These are phyloP conservation scores for Rhinolophus ferrumequinum DNA, from an alignment of 2,113 vertebrate genomes.

Conservation along the genomic window DNA sequence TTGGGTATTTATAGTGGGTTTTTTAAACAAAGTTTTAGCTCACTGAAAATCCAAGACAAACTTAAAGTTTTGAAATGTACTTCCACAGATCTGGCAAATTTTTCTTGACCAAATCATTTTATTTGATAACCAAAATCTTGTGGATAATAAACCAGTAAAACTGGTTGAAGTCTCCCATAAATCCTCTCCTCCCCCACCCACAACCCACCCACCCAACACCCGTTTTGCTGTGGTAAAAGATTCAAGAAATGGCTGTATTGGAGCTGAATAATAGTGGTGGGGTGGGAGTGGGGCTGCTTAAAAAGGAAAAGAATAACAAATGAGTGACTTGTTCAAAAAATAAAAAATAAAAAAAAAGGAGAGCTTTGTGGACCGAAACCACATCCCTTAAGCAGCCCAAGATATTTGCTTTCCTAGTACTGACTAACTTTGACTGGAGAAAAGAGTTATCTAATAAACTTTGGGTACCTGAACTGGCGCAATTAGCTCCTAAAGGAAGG, in stretches of 20 bases:
- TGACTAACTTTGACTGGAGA: neutral
- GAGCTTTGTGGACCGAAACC: neutral
- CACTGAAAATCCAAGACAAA: slow-evolving; percentile 30
- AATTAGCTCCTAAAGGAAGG: neutral
- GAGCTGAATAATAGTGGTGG: neutral
- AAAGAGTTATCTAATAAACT: neutral
- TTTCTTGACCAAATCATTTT: slow-evolving; percentile 48
- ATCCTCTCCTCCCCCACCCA: no score
- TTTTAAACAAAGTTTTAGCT: slow-evolving; percentile 47
- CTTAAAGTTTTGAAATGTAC: slow-evolving; percentile 9
- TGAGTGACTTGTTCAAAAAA: slow-evolving; percentile 42
- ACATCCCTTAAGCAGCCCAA: neutral
- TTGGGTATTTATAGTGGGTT: neutral
- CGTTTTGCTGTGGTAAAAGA: neutral
- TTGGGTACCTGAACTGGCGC: neutral
- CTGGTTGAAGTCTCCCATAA: neutral
- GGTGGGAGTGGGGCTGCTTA: neutral
- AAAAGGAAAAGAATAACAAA: neutral
- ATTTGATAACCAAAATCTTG: slow-evolving; percentile 33
- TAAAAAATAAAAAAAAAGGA: neutral
- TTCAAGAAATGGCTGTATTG: neutral
- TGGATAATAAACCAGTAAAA: neutral
- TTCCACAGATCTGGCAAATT: slow-evolving; percentile 22
- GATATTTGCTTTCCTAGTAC: neutral
- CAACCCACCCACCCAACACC: neutral